A percentile compares a stretch with the other conserved stretches of the same genome.
Evolutionary conservation across 2,797 vertebrate species (phyloP).

Genomic region (Poecilia gillii): DNA sequence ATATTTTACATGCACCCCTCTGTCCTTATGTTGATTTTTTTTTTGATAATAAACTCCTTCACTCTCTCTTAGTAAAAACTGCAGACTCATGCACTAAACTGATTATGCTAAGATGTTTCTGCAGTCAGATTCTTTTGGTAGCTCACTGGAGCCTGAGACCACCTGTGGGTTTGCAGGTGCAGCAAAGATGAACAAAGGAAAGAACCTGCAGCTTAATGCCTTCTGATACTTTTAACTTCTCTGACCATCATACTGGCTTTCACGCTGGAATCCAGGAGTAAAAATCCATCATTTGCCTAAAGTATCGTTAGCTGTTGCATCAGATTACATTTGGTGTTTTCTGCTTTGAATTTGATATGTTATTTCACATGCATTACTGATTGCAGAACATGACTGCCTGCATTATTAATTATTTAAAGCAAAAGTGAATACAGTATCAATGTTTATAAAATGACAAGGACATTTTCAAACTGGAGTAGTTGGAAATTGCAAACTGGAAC

Average conservation of each 20-base stretch:
- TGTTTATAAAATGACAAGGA: not conserved
- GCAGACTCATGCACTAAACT: not conserved
- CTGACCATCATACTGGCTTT: not conserved
- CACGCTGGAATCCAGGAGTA: not conserved
- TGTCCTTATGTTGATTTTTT: not conserved
- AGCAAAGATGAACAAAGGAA: not conserved
- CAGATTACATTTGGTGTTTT: not conserved
- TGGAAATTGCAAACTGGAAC: not conserved
- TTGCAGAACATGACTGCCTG: not conserved
- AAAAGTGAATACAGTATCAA: not conserved
- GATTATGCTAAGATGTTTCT: not conserved
- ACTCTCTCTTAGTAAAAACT: not conserved
- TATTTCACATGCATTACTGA: not conserved
- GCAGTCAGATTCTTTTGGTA: not conserved
- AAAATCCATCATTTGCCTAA: not conserved
- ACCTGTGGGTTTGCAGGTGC: not conserved
- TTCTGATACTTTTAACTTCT: not conserved
- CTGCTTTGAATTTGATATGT: not conserved
- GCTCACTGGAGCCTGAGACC: not conserved
- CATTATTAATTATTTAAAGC: not conserved
- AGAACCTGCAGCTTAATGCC: not conserved
- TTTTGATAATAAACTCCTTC: not conserved
- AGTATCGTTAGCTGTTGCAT: not conserved
- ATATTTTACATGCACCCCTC: not conserved
- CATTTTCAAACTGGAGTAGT: not conserved